phyloP scores from a whole-genome alignment of 53 echinoderm and acorn worm species.

The Echinarachnius parma region DNA sequence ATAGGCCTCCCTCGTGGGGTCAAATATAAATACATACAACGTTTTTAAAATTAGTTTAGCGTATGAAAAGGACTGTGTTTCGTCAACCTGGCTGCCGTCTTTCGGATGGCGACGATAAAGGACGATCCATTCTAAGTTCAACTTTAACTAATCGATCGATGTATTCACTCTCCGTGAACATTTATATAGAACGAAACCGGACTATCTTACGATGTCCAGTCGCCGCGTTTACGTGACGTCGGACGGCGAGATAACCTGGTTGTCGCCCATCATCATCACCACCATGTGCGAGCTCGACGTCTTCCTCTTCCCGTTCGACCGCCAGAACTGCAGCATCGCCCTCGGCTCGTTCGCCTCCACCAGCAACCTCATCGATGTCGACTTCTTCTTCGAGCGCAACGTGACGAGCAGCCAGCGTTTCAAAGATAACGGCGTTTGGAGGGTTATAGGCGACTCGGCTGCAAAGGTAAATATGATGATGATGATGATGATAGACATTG shows the following conservation, averaged over 20 bases:
- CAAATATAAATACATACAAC: too few relatives aligned
- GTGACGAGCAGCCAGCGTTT: constrained; percentile 9
- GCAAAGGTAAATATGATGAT: too few relatives aligned
- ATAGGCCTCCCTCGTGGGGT: too few relatives aligned
- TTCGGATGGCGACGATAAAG: too few relatives aligned
- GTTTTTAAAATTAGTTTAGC: too few relatives aligned
- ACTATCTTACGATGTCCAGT: background rate
- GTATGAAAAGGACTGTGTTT: too few relatives aligned
- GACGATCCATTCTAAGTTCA: too few relatives aligned
- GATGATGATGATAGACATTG: too few relatives aligned
- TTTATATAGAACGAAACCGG: background rate
- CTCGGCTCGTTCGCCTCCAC: constrained; percentile 52
- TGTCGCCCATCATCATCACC: constrained; percentile 52
- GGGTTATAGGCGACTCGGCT: constrained; percentile 6
- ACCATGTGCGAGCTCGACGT: constrained; percentile 58
- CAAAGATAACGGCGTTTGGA: constrained; percentile 48
- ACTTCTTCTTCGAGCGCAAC: constrained; percentile 20
- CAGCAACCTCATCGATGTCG: constrained; percentile 1
- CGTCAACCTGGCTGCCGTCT: too few relatives aligned
- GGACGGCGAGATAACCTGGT: constrained; percentile 49
- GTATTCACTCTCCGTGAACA: too few relatives aligned
- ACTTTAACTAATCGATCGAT: too few relatives aligned
- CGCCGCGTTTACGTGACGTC: background rate
- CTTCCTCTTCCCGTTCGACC: constrained; percentile 64
- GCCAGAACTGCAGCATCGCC: constrained; percentile 50